Evolutionary conservation across 53 echinoderm and acorn worm genomes (phyloP).

Genomic region (Zoroaster sp.): DNA sequence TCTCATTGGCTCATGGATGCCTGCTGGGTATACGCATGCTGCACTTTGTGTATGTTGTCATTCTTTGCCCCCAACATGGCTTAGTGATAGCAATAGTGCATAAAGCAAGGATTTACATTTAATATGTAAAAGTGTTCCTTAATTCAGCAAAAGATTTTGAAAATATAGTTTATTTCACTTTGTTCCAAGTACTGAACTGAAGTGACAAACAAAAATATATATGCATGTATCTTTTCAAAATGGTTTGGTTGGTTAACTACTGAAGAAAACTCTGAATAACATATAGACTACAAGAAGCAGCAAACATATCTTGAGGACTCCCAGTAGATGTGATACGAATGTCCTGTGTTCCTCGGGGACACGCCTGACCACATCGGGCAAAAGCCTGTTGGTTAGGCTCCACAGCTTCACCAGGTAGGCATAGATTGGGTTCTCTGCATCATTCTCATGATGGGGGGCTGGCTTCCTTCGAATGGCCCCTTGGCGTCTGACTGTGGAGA

Average conservation of each 20-base stretch:
- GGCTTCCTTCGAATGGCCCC: conserved; percentile 10
- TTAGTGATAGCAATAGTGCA: too few relatives aligned
- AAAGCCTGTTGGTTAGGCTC: background rate
- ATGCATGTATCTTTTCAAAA: too few relatives aligned
- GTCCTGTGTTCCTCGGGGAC: conserved; percentile 33
- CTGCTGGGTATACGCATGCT: too few relatives aligned
- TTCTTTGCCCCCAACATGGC: too few relatives aligned
- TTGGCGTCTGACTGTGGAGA: conserved; percentile 4
- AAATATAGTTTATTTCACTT: too few relatives aligned
- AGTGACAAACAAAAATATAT: too few relatives aligned
- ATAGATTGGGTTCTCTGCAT: conserved; percentile 1
- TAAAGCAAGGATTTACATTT: too few relatives aligned
- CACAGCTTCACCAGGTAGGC: conserved; percentile 15
- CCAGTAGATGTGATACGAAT: conserved; percentile 24
- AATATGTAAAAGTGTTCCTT: too few relatives aligned
- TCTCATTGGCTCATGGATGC: too few relatives aligned
- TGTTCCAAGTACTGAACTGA: too few relatives aligned
- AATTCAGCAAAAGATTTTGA: too few relatives aligned
- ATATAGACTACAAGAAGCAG: background rate
- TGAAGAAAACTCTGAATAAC: background rate
- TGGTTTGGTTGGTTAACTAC: background rate
- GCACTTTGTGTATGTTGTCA: too few relatives aligned
- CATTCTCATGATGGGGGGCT: background rate
- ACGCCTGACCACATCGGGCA: conserved; percentile 9
- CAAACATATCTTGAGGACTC: conserved; percentile 26